These are phyloP conservation scores for Dermolepida albohirtum DNA, from an alignment of 2,888 invertebrate genomes.

Conservation along the genomic window DNA sequence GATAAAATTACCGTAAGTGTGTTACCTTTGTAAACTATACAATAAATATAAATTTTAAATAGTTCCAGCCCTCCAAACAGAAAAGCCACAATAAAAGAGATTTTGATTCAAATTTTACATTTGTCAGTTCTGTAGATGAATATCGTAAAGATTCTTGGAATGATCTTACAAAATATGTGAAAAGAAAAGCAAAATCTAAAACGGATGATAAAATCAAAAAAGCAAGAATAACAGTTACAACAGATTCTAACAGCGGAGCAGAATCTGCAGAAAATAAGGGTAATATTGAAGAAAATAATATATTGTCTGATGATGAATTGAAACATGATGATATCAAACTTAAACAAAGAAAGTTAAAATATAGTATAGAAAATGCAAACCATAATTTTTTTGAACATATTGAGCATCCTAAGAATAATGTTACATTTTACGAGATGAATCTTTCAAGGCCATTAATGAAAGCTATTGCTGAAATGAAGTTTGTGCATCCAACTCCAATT, in stretches of 20 bases:
- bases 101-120: constrained; percentile 85
- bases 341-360: constrained; percentile 73
- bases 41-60: constrained; percentile 36
- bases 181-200: constrained; percentile 82
- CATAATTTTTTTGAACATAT: constrained; percentile 76
- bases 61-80: constrained; percentile 88
- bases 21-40: neutral
- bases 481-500: constrained; percentile 95
- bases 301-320: constrained; percentile 83
- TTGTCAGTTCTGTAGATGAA: constrained; percentile 81
- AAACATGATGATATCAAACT: constrained; percentile 77
- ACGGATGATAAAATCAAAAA: constrained; percentile 87
- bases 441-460: constrained; percentile 93
- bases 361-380: constrained; percentile 65
- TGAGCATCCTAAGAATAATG: constrained; percentile 73
- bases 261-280: constrained; percentile 65
- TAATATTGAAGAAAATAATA: constrained; percentile 66
- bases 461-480: constrained; percentile 89
- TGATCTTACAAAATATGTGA: constrained; percentile 82
- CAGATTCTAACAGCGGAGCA: constrained; percentile 62
- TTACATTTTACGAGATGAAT: constrained; percentile 94
- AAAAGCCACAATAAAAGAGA: constrained; percentile 76
- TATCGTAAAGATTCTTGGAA: constrained; percentile 87
- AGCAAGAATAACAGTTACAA: constrained; percentile 58
- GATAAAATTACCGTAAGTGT: constrained; percentile 79